These are phyloP conservation scores for Galaxea fascicularis DNA, from an alignment of 92 coral and sea anemone genomes.

Conservation along the genomic window DNA sequence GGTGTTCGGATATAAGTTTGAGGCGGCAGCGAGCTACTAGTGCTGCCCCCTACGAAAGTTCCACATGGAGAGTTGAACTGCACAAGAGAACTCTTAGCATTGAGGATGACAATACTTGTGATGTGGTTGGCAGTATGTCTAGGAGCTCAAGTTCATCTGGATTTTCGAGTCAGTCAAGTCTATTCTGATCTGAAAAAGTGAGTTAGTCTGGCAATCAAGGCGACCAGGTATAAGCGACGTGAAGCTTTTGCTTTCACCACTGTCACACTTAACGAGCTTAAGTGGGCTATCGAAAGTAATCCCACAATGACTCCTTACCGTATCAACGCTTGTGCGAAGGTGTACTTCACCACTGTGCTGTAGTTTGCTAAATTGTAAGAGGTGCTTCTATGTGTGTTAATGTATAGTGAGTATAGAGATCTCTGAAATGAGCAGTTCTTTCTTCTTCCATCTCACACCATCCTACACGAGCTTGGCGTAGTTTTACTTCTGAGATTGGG, in stretches of 20 bases:
- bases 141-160: slow-evolving; percentile 10
- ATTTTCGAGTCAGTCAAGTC: slow-evolving; percentile 27
- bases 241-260: neutral
- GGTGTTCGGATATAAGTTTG: neutral
- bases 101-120: neutral
- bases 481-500: too few relatives aligned
- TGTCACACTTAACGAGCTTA: too few relatives aligned
- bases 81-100: slow-evolving; percentile 24
- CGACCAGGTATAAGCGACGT: neutral
- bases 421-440: too few relatives aligned
- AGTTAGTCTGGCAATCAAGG: neutral
- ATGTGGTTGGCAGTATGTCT: neutral
- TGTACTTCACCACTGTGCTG: too few relatives aligned
- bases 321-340: too few relatives aligned
- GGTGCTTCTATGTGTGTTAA: too few relatives aligned
- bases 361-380: too few relatives aligned
- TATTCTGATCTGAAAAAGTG: neutral
- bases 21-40: neutral
- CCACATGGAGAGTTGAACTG: slow-evolving; percentile 6
- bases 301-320: too few relatives aligned
- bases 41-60: neutral
- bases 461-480: too few relatives aligned
- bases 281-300: too few relatives aligned
- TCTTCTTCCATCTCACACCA: too few relatives aligned
- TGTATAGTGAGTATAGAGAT: too few relatives aligned